Evolutionary conservation across 2,797 vertebrate genomes (phyloP), one percentile per base, ranked within the genome.

Genomic region (Eleutherodactylus coqui): DNA sequence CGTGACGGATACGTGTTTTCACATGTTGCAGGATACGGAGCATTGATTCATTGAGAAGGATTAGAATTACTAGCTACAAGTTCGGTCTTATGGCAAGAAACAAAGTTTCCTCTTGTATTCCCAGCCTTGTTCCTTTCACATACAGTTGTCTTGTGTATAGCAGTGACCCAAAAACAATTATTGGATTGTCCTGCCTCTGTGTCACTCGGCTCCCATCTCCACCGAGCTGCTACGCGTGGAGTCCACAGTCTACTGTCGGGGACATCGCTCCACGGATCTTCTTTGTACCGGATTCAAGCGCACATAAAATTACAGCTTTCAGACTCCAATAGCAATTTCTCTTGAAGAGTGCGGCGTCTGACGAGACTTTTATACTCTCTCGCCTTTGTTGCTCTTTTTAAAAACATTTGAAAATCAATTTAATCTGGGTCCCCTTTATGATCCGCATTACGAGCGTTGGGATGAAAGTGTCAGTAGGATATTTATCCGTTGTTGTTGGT

Each of bases 111-210:
- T 13, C 24, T 27, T n/a, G 8, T 3, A 13, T 69, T 41, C 10
- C 36, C n/a, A 79, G 55, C 34, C 11, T 53, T 51, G 41, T 75
- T 43, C 11, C 72, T 10, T 75, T 29, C 8, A n/a, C 29, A 49
- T 60, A 29, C 21, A 58, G 27, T 45, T 36, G 62, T 49, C 21
- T 34, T 64, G 34, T 41, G 34, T 36, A 55, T 45, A 70, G 75
- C 53, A 38, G 21, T 78, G 83, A 78, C 83, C 60, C 75, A 55
- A 69, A 70, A 70, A 70, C 32, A 49, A 79, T 55, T 58, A 79
- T 58, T 70, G 83, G 60, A 70, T 85, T 84, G 75, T 69, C 75
- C 62, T 78, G 17, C 43, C 34, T 53, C 41, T 62, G 13, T 55
- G 82, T 62, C 70, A 49, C 53, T 49, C 55, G 34, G 43, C n/a